Evolutionary conservation across 2,797 vertebrate species (phyloP).

Genomic region (Notamacropus eugenii): DNA sequence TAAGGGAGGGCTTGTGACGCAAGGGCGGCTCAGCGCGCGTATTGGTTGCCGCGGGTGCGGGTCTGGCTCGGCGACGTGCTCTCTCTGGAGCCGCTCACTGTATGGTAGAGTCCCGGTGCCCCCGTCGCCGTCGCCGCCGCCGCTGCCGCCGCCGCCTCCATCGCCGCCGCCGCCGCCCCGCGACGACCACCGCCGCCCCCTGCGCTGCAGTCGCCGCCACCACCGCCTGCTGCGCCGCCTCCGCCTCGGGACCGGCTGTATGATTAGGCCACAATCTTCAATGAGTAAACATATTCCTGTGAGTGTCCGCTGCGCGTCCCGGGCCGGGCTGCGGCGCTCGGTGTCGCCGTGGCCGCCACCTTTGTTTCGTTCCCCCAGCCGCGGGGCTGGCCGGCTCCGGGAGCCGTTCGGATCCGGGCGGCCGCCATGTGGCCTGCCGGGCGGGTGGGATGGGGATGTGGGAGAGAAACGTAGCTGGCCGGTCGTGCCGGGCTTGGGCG

Average conservation of each 20-base stretch:
- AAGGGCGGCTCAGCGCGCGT: slow-evolving; percentile 43
- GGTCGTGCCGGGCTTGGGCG: background rate
- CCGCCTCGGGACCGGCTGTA: slow-evolving; percentile 95
- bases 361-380: background rate
- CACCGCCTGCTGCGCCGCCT: slow-evolving; percentile 82
- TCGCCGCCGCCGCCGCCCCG: slow-evolving; percentile 77
- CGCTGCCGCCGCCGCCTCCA: slow-evolving; percentile 77
- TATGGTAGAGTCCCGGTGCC: slow-evolving; percentile 74
- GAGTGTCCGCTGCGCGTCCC: slow-evolving; percentile 85
- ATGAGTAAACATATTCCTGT: slow-evolving; percentile 99
- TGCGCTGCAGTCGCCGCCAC: slow-evolving; percentile 81
- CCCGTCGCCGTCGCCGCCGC: slow-evolving; percentile 77
- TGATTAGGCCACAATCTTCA: slow-evolving; percentile 99
- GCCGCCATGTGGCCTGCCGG: no score
- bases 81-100: slow-evolving; percentile 62
- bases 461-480: background rate
- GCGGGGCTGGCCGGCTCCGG: background rate
- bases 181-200: slow-evolving; percentile 79
- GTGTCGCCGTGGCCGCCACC: background rate
- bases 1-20: slow-evolving; percentile 75
- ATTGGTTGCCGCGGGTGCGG: slow-evolving; percentile 71
- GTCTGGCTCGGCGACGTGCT: slow-evolving; percentile 67
- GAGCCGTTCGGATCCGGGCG: background rate
- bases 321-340: background rate
- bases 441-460: background rate